Base-by-base conservation (phyloP, 2,888 invertebrate species). In the Papilio demoleus region DNA sequence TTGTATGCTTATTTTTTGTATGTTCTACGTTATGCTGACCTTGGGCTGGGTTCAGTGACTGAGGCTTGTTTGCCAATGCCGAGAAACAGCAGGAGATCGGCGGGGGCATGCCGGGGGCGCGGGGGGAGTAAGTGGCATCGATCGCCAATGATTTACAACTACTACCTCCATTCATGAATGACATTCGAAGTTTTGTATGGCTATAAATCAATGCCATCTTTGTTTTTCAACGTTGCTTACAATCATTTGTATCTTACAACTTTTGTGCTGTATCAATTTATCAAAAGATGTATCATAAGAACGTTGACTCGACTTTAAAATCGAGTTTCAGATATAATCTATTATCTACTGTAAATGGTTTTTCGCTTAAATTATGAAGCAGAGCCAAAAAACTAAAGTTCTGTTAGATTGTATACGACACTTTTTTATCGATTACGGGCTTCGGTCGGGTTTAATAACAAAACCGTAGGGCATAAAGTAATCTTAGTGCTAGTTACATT, bases 121-220 rank as follows among this genome's bases (percentile, higher is more conserved):
- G 24, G 9, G 50, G n/a, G 27, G 50, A 8, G 31, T 4, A 4
- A 53, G 53, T 38, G 67, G 68, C 59, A 75, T 75, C 76, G 75
- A 77, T 79, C 75, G 73, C 74, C 76, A 79, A 81, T 84, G 82
- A 85, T 85, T 81, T 83, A 84, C 80, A 76, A 79, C 79, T 74
- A 78, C 79, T 73, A 76, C 76, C 75, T 76, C 75, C 79, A 81
- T 86, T 84, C 84, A 86, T 81, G 79, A 82, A 75, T 76, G 77
- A 74, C 77, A 79, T 77, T 76, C 76, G 70, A 50, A 71, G 65
- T 67, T 72, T 68, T 72, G 72, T 65, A 50, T 61, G 67, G 58
- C 81, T 64, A 86, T 86, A 80, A 80, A 81, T 87, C 84, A 85
- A 79, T 81, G 84, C 79, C 81, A 80, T 27, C 73, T 76, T 75